Evolutionary conservation across 2,113 vertebrate species (phyloP), one percentile per base, ranked within the genome.

Genomic region (Callaeas wilsoni): DNA sequence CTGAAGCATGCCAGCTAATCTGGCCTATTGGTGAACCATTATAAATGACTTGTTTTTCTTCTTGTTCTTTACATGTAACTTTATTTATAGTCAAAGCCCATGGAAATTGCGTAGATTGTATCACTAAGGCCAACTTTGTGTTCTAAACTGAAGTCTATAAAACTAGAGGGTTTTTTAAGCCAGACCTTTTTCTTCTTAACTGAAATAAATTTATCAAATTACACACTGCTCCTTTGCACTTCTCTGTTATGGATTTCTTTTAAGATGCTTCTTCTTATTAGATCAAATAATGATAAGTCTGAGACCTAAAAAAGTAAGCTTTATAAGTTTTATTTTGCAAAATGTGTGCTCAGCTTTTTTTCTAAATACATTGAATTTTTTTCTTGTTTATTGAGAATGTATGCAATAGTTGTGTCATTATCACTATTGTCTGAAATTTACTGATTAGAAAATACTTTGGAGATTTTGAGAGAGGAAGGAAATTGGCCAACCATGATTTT

Each of bases 21-120:
- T 95, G 85, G 93, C 93, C 94, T 93, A 3, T 91, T 86, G 91
- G 67, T 96, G 94, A 97, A 94, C 92, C 82, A n/a, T 96, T 94
- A 67, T 63, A 93, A 96, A 94, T 84, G 8, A 74, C 71, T 96
- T 96, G 87, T 70, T 96, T 96, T 94, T 88, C 85, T 84, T 97
- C 71, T 5, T 95, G 74, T 88, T 94, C 84, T 86, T 76, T 80
- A 26, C 46, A 7, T 83, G 68, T 85, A 86, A 78, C 63, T 91
- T 87, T 71, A 82, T 91, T 91, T 96, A 55, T 77, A 93, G 89
- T 65, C 41, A 49, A 94, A 91, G 32, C 64, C 59, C 7, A 3
- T 55, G 55, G 79, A 90, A 91, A 68, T 39, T 41, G 82, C 12
- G 10, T 50, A 67, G 70, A 70, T 83, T 80, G 22, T 83, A 77